Conservation (phyloP, 2,797 vertebrate genomes). For the Enteromius paludinosus region DNA sequence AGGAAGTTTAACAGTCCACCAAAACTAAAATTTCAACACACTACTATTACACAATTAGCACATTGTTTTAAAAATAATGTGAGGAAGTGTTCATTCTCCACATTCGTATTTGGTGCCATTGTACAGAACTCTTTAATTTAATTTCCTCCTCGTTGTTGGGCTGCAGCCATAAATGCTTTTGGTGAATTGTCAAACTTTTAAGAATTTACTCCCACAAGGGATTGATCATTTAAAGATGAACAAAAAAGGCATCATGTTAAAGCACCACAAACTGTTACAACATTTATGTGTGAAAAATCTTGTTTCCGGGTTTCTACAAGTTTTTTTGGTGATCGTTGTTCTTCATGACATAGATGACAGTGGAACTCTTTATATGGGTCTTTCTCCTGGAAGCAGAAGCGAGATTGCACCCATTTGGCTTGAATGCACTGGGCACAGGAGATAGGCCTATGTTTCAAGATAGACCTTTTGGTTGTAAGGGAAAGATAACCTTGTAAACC, state of each 20-base stretch:
- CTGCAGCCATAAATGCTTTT: background rate
- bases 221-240: background rate
- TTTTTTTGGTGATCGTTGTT: no score
- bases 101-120: background rate
- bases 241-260: background rate
- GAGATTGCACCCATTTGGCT: no score
- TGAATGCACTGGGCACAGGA: no score
- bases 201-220: background rate
- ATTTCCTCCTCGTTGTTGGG: background rate
- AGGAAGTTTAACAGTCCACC: constrained; percentile 60
- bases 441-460: no score
- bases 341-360: no score
- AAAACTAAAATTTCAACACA: constrained; percentile 56
- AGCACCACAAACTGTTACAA: no score
- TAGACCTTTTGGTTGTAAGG: no score
- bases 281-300: no score
- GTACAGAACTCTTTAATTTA: background rate
- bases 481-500: no score
- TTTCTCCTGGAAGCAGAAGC: no score
- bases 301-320: no score
- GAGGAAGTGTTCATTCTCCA: constrained; percentile 24
- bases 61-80: constrained; percentile 22
- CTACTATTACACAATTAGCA: constrained; percentile 13
- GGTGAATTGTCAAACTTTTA: background rate
- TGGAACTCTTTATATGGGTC: no score